These are phyloP conservation scores for Archilochus colubris DNA, from an alignment of 2,113 vertebrate genomes.

Conservation along the genomic window DNA sequence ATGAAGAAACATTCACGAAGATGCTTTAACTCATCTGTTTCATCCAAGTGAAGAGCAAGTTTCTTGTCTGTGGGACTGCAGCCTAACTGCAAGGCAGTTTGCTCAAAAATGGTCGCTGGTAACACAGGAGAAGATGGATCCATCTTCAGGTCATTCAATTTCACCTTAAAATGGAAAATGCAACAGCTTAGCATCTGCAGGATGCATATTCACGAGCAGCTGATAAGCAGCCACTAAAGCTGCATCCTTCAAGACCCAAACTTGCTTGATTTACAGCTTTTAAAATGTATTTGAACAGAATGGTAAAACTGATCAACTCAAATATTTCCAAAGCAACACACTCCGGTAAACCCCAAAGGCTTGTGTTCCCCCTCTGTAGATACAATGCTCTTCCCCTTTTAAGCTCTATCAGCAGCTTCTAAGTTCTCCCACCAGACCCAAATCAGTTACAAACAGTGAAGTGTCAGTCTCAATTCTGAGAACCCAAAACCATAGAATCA, in stretches of 20 bases:
- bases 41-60: slow-evolving; percentile 84
- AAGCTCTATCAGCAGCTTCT: slow-evolving; percentile 3
- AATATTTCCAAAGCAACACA: slow-evolving; percentile 46
- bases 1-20: slow-evolving; percentile 82
- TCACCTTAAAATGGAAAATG: slow-evolving; percentile 27
- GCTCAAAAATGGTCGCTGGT: slow-evolving; percentile 71
- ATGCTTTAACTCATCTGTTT: slow-evolving; percentile 81
- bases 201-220: neutral
- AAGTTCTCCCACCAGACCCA: neutral
- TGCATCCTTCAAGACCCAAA: neutral
- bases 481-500: slow-evolving; percentile 34
- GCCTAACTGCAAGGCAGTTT: slow-evolving; percentile 69
- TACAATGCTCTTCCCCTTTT: neutral
- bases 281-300: slow-evolving; percentile 11
- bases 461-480: slow-evolving; percentile 36
- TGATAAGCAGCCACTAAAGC: slow-evolving; percentile 5
- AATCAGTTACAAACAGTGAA: neutral
- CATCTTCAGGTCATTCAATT: slow-evolving; percentile 74
- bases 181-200: neutral
- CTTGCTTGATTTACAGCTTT: neutral
- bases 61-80: slow-evolving; percentile 77
- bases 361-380: neutral
- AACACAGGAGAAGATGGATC: slow-evolving; percentile 51
- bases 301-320: neutral
- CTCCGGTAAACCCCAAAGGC: neutral